Evolutionary conservation across 2,113 vertebrate genomes (phyloP).

Genomic region (Aplodontia rufa): DNA sequence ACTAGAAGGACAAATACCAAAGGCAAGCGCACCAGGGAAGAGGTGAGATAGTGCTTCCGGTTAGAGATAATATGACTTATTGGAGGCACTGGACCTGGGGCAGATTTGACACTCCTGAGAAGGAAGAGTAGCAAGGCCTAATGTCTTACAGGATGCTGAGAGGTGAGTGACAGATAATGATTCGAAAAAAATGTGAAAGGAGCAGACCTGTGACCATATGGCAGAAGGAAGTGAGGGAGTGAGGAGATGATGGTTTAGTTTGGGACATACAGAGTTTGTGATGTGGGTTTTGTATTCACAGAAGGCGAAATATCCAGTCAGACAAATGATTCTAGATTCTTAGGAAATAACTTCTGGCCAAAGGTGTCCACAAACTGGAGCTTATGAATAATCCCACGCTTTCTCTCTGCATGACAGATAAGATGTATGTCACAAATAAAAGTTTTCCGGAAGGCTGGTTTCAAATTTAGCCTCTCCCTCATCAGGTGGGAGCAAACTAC

Average conservation of each 20-base stretch:
- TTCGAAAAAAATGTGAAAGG: background rate
- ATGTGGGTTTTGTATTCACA: background rate
- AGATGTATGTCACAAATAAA: background rate
- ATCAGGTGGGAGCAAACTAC: constrained; percentile 2
- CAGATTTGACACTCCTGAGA: background rate
- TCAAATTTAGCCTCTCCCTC: background rate
- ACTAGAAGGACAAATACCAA: background rate
- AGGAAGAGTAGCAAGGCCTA: background rate
- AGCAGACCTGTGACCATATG: background rate
- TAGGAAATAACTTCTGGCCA: background rate
- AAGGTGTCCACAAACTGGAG: background rate
- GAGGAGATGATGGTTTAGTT: background rate
- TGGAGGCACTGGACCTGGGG: background rate
- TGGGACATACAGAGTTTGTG: background rate
- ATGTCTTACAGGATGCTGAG: background rate
- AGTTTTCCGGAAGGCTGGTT: background rate
- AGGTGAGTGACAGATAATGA: background rate
- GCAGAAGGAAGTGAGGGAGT: fast-evolving
- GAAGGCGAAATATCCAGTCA: background rate
- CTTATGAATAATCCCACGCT: background rate
- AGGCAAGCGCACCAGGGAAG: background rate
- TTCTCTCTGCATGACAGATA: background rate
- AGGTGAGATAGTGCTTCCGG: background rate
- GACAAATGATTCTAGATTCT: background rate
- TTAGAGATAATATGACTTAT: background rate